These are phyloP conservation scores for Chionoecetes opilio DNA, from an alignment of 1,140 invertebrate genomes.

Conservation along the genomic window DNA sequence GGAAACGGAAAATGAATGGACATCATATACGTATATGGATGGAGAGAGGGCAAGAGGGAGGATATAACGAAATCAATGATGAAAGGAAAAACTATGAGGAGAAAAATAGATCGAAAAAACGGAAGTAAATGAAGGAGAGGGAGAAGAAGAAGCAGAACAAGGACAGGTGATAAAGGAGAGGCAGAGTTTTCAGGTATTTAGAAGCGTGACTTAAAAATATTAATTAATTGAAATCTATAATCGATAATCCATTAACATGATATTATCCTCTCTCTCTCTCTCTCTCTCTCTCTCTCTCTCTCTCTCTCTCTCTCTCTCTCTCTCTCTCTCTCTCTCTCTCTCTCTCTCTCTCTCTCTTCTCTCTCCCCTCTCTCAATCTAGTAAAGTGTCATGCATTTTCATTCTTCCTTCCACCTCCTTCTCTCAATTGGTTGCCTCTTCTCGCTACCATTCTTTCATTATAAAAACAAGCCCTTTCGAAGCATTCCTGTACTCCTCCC, in stretches of 20 bases:
- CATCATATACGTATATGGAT: background rate
- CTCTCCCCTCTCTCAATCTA: background rate
- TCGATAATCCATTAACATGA: background rate
- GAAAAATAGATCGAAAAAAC: background rate
- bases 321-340: conserved; percentile 27
- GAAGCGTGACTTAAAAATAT: background rate
- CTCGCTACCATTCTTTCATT: background rate
- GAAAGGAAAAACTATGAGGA: background rate
- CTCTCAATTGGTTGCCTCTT: background rate
- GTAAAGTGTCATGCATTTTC: too few relatives aligned
- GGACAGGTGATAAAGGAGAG: background rate
- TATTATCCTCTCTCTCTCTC: background rate
- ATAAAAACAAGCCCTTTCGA: too few relatives aligned
- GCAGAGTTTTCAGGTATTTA: background rate
- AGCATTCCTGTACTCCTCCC: too few relatives aligned
- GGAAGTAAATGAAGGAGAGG: too few relatives aligned
- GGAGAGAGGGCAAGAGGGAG: background rate
- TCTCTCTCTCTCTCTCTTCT: background rate
- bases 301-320: conserved; percentile 11
- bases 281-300: conserved; percentile 17
- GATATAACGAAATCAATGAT: background rate
- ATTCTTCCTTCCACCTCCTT: too few relatives aligned
- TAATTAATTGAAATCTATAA: background rate
- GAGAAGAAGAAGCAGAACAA: too few relatives aligned
- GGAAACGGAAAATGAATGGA: background rate